Evolutionary conservation across 2,888 invertebrate genomes (phyloP), one percentile per base, ranked within the genome.

Genomic region (Synanthedon vespiformis): DNA sequence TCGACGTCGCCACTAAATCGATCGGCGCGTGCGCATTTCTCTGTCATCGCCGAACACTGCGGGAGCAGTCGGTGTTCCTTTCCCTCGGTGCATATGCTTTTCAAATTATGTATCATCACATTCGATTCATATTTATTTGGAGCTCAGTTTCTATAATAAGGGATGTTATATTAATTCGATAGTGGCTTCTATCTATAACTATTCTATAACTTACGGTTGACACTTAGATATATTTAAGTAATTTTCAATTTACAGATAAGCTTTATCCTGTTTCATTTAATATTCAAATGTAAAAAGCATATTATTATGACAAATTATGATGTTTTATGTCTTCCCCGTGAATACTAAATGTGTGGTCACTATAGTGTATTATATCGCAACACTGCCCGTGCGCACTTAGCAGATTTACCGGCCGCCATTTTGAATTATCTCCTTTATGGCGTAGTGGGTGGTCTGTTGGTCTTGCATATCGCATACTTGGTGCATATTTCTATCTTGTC

Each of bases 1-100:
- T 55, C 53, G 41, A 40, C 14, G 13, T 52, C 44, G 54, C 49
- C 55, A 56, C 68, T 81, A 78, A 77, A 81, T 81, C 81, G 70
- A 60, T 81, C 80, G 69, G 61, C 75, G 70, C 65, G 63, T 59
- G 58, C 74, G 68, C 77, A 73, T 70, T 68, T 70, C 74, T 75
- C 74, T 75, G 77, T 80, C 80, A 70, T 61, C 72, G 59, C 53
- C 41, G 22, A 54, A 56, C 60, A 57, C 59, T 59, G 66, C 65
- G 57, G 56, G 62, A 64, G 62, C 64, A 61, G 34, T 34, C 34
- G 34, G 53, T 52, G 52, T 41, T 50, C 47, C 47, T 22, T 41
- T 50, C 47, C 47, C 16, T 44, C 14, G 47, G 49, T 48, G 48
- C 48, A 12, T 6, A 48, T 48, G 48, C 13, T 5, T 48, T 48